Conservation (phyloP, 2,113 vertebrate species). For the Neodontobutis hainanensis region DNA sequence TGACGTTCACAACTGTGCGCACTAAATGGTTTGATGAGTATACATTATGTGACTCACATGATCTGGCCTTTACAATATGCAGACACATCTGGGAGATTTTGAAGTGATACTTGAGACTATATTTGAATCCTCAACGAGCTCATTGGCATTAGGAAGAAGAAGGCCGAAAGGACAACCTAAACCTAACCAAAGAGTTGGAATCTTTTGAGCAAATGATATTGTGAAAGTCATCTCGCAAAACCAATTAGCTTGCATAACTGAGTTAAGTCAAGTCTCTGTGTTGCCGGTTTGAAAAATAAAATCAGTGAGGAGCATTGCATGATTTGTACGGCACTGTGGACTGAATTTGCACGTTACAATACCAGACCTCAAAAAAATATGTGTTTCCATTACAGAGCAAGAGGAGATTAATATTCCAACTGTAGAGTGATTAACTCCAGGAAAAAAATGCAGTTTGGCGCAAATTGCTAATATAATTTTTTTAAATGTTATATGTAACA, state of each 20-base stretch:
- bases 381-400: not conserved
- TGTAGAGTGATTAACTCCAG: not conserved
- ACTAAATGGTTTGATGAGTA: not conserved
- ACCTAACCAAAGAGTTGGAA: no score
- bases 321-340: not conserved
- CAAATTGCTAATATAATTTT: not conserved
- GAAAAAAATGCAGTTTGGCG: not conserved
- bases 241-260: no score
- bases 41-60: conserved; percentile 8
- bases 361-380: not conserved
- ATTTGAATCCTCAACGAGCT: no score
- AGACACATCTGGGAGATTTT: not conserved
- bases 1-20: not conserved
- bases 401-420: not conserved
- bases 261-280: no score
- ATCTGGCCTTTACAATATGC: not conserved
- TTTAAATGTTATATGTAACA: not conserved
- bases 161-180: no score
- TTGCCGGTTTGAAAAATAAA: not conserved
- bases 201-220: no score
- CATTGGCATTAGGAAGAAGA: no score
- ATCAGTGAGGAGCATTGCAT: not conserved
- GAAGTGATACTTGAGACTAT: not conserved
- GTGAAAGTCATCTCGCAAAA: no score
- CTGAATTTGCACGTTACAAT: no score